Evolutionary conservation across 2,797 vertebrate species (phyloP).

Genomic region (Rhinophrynus dorsalis): DNA sequence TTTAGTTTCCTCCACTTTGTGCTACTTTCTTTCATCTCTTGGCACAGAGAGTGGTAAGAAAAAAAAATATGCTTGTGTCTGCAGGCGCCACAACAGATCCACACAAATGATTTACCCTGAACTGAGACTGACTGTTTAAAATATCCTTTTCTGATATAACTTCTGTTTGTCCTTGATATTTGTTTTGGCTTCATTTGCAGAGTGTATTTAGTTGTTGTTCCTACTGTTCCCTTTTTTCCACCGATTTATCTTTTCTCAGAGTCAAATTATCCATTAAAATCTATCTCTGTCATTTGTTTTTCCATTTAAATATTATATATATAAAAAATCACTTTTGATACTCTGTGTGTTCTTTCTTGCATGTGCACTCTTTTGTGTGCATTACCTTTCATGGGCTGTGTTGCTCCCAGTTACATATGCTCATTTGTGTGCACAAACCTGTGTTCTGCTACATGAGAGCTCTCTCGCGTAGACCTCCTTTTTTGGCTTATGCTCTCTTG

Average conservation of each 20-base stretch:
- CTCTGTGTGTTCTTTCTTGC: no score
- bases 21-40: neutral
- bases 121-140: neutral
- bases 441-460: no score
- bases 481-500: no score
- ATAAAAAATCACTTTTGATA: no score
- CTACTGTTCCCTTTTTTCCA: neutral
- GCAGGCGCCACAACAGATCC: neutral
- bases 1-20: neutral
- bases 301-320: no score
- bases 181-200: neutral
- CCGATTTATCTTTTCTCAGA: neutral
- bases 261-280: neutral
- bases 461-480: no score
- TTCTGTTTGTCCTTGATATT: neutral
- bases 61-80: neutral
- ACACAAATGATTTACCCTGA: neutral
- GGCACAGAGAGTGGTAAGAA: neutral
- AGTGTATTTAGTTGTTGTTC: neutral
- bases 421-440: no score
- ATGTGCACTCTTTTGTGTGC: no score
- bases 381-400: no score
- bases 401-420: no score
- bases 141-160: neutral
- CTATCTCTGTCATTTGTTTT: no score